Conservation (phyloP, 2,888 invertebrate genomes). For the Drosophila conformis region DNA sequence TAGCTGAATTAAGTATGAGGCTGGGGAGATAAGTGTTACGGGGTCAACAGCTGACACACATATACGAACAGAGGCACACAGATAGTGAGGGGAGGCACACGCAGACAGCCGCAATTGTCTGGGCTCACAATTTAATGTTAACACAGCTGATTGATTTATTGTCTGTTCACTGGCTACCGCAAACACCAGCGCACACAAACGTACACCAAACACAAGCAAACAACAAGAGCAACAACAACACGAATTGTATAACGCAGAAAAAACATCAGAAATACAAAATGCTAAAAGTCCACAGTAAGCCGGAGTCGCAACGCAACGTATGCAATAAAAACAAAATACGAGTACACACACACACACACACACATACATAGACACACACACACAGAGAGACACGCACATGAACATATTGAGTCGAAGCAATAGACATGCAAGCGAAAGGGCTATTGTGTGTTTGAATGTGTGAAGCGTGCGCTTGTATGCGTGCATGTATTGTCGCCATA, state of each 20-base stretch:
- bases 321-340: slow-evolving; percentile 63
- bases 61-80: slow-evolving; percentile 1
- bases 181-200: slow-evolving; percentile 46
- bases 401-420: slow-evolving; percentile 5
- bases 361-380: neutral
- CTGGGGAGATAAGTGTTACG: slow-evolving; percentile 23
- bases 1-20: slow-evolving; percentile 25
- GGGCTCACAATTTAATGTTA: slow-evolving; percentile 72
- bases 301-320: slow-evolving; percentile 57
- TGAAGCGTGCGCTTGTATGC: slow-evolving; percentile 48
- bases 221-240: slow-evolving; percentile 17
- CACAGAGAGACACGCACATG: slow-evolving; percentile 1
- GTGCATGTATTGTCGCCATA: slow-evolving; percentile 77
- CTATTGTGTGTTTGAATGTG: slow-evolving; percentile 30
- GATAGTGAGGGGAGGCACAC: slow-evolving; percentile 11
- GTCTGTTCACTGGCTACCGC: slow-evolving; percentile 69
- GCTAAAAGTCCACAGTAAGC: slow-evolving; percentile 71
- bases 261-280: slow-evolving; percentile 52
- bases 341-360: slow-evolving; percentile 4
- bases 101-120: slow-evolving; percentile 60
- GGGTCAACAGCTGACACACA: slow-evolving; percentile 23
- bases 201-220: slow-evolving; percentile 27
- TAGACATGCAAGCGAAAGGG: slow-evolving; percentile 57
- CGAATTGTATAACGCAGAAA: slow-evolving; percentile 6
- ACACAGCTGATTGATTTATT: slow-evolving; percentile 80